A percentile compares a stretch with the other conserved stretches of the same genome.
phyloP scores from a whole-genome alignment of 2,113 vertebrate species.

The Panthera uncia region DNA sequence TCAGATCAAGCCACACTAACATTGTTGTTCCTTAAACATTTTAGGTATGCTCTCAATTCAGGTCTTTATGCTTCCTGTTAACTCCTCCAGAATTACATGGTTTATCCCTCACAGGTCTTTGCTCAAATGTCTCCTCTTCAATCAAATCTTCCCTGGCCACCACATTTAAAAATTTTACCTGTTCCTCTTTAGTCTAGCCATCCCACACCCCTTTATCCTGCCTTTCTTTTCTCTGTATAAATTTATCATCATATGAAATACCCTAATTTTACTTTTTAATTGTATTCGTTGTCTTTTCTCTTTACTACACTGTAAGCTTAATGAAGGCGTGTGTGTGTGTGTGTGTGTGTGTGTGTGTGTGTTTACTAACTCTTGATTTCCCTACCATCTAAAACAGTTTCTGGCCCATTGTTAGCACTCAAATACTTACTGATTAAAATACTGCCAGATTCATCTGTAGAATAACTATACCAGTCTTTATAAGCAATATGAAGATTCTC shows the following conservation, averaged over 20 bases:
- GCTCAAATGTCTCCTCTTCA: neutral
- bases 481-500: neutral
- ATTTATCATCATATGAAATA: neutral
- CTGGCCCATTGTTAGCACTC: neutral
- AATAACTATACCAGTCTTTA: neutral
- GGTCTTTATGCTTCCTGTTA: neutral
- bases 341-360: neutral
- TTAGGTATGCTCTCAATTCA: neutral
- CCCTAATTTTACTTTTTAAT: neutral
- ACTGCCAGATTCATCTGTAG: neutral
- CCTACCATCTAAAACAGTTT: neutral
- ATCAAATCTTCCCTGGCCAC: neutral
- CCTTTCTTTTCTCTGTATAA: neutral
- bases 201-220: too few relatives aligned
- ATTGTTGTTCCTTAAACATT: neutral
- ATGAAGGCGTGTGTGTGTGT: neutral
- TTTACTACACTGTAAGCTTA: neutral
- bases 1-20: neutral
- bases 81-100: neutral
- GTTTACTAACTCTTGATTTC: neutral
- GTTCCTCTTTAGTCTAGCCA: neutral
- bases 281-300: neutral
- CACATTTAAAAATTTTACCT: neutral
- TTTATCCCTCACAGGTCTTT: neutral
- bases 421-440: neutral